phyloP scores from a whole-genome alignment of 2,113 vertebrate species.

The Delphinapterus leucas region DNA sequence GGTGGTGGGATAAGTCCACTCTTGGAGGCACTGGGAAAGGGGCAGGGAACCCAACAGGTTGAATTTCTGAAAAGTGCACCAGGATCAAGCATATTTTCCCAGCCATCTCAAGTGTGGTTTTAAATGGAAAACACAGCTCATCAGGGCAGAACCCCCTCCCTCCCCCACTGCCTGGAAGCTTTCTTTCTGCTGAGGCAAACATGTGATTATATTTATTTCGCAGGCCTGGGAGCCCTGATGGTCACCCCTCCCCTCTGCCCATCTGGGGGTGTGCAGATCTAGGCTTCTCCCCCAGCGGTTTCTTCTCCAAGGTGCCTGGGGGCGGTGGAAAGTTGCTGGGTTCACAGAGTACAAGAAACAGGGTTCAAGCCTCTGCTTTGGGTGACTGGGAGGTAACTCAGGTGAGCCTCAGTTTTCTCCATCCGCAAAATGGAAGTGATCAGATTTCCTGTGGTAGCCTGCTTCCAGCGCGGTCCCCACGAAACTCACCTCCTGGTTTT shows the following conservation, averaged over 20 bases:
- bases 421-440: background rate
- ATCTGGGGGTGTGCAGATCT: background rate
- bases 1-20: background rate
- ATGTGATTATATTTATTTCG: constrained; percentile 73
- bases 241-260: background rate
- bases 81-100: constrained; percentile 37
- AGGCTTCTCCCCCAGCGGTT: background rate
- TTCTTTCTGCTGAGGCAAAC: constrained; percentile 60
- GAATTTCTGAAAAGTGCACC: constrained; percentile 40
- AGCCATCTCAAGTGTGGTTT: constrained; percentile 67
- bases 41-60: constrained; percentile 64
- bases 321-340: background rate
- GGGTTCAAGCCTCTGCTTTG: background rate
- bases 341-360: background rate
- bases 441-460: background rate
- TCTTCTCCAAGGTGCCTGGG: background rate
- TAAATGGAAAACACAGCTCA: constrained; percentile 70
- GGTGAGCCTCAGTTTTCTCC: background rate
- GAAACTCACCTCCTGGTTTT: background rate
- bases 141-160: background rate
- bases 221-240: constrained; percentile 55
- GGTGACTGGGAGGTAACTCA: background rate
- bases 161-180: constrained; percentile 6
- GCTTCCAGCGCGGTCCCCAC: fast-evolving
- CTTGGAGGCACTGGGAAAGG: background rate